phyloP scores from a whole-genome alignment of 2,888 invertebrate genomes.

The Steinernema scapterisci region DNA sequence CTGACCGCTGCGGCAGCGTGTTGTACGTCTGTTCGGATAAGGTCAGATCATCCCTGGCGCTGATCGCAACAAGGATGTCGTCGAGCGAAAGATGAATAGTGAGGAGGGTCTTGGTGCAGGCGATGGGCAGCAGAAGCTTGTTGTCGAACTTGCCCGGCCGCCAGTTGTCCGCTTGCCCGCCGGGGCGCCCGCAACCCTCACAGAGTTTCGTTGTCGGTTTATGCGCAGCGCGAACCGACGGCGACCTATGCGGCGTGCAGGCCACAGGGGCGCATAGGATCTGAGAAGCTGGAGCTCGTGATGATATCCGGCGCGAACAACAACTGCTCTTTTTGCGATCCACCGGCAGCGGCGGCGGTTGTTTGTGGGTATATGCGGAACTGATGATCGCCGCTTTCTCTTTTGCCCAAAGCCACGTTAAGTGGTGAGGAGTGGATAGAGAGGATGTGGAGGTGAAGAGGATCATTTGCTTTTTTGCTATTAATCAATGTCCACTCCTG shows the following conservation, averaged over 20 bases:
- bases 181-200: too few species aligned
- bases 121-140: not conserved
- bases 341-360: not conserved
- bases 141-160: not conserved
- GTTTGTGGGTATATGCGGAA: not conserved
- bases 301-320: not conserved
- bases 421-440: not conserved
- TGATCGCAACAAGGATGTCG: not conserved
- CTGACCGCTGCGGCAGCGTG: conserved; percentile 14
- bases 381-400: not conserved
- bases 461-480: conserved; percentile 24
- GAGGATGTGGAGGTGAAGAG: not conserved
- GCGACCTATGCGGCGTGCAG: not conserved
- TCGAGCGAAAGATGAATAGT: not conserved
- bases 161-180: too few species aligned
- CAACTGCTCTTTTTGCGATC: conserved; percentile 23
- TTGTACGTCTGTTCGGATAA: conserved; percentile 29
- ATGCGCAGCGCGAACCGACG: not conserved
- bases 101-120: not conserved
- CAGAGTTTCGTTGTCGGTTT: too few species aligned
- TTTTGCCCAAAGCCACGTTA: not conserved
- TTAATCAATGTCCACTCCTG: conserved; percentile 24
- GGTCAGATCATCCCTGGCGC: conserved; percentile 2
- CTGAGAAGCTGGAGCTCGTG: not conserved
- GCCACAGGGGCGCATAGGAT: not conserved